phyloP scores from a whole-genome alignment of 2,113 vertebrate species.

The Geococcyx californianus region DNA sequence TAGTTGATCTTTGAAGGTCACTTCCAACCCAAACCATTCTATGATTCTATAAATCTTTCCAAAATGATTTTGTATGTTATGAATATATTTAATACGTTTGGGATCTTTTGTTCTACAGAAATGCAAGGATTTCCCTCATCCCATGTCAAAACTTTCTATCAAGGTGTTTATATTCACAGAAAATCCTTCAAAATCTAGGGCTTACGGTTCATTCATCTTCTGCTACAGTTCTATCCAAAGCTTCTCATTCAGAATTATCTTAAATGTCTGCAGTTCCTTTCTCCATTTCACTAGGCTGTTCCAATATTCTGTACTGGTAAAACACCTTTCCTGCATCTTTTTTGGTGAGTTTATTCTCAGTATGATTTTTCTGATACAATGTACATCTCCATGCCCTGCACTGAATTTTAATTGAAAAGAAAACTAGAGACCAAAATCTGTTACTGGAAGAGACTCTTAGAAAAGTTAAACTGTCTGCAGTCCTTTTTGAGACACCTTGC shows the following conservation, averaged over 20 bases:
- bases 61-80: not conserved
- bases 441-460: not conserved
- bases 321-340: not conserved
- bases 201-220: not conserved
- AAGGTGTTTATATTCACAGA: not conserved
- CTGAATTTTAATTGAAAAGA: not conserved
- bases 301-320: not conserved
- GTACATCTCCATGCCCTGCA: not conserved
- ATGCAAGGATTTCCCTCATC: not conserved
- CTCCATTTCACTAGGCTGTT: not conserved
- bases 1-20: too few species aligned
- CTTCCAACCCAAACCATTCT: not conserved
- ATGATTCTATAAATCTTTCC: not conserved
- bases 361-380: not conserved
- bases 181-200: not conserved
- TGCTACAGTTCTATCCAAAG: not conserved
- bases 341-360: not conserved
- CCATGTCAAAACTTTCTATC: not conserved
- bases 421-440: not conserved
- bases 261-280: not conserved
- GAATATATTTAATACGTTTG: not conserved
- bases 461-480: not conserved
- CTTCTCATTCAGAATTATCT: not conserved
- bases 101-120: not conserved
- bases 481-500: not conserved